Conservation (phyloP, 2,888 invertebrate species). For the Psylliodes chrysocephalus region DNA sequence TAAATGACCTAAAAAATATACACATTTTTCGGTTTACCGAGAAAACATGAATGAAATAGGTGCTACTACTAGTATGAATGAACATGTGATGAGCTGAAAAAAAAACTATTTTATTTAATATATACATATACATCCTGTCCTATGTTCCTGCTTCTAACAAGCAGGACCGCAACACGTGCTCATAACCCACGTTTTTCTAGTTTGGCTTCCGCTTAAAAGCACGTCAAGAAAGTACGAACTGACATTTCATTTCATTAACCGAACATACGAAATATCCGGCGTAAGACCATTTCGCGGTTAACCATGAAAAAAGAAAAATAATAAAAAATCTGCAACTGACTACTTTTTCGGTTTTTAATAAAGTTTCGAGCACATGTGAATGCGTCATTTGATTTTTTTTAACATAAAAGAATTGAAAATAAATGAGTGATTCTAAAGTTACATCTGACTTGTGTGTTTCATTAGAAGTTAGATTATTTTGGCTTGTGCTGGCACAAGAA, state of each 20-base stretch:
- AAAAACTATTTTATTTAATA: constrained; percentile 39
- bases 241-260: constrained; percentile 14
- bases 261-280: constrained; percentile 10
- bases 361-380: not conserved
- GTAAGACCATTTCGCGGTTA: constrained; percentile 15
- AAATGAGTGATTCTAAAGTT: not conserved
- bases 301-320: constrained; percentile 26
- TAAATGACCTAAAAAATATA: no score
- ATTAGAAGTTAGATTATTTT: constrained; percentile 15
- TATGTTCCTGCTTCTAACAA: constrained; percentile 40
- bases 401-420: not conserved
- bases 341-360: not conserved
- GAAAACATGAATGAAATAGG: constrained; percentile 17
- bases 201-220: constrained; percentile 18
- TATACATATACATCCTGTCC: constrained; percentile 48
- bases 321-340: constrained; percentile 23
- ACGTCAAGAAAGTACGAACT: constrained; percentile 9
- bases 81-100: constrained; percentile 36
- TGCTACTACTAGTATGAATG: constrained; percentile 7
- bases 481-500: constrained; percentile 9
- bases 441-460: constrained; percentile 1
- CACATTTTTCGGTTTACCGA: no score
- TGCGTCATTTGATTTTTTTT: not conserved
- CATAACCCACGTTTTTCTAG: not conserved
- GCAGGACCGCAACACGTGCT: constrained; percentile 55